phyloP scores from a whole-genome alignment of 2,888 invertebrate species.

The Yponomeuta malinellus region DNA sequence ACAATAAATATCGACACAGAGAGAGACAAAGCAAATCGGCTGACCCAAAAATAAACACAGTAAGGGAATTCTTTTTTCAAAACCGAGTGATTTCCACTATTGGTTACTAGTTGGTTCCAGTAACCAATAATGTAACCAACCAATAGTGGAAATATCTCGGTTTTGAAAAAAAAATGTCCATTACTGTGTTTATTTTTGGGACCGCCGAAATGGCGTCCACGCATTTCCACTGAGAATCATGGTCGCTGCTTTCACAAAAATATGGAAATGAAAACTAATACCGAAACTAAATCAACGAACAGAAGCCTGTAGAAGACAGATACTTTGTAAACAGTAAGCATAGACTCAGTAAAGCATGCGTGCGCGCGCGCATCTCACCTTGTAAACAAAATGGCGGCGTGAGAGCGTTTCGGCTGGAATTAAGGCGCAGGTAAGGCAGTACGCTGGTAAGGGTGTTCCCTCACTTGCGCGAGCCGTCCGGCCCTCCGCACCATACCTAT shows the following conservation, averaged over 20 bases:
- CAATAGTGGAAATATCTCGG: too few species aligned
- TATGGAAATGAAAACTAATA: neutral
- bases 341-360: slow-evolving; percentile 55
- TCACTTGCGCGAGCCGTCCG: slow-evolving; percentile 90
- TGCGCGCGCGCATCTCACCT: slow-evolving; percentile 71
- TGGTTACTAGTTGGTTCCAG: too few species aligned
- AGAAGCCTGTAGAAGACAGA: neutral
- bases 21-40: slow-evolving; percentile 55
- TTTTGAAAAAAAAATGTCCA: too few species aligned
- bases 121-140: too few species aligned
- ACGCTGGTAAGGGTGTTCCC: slow-evolving; percentile 99
- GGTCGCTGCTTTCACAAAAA: slow-evolving; percentile 35
- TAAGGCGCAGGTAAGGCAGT: slow-evolving; percentile 85
- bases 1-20: slow-evolving; percentile 56
- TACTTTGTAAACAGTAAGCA: slow-evolving; percentile 29
- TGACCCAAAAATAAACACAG: too few species aligned
- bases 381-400: slow-evolving; percentile 73
- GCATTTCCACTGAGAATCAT: slow-evolving; percentile 53
- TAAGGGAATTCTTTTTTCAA: too few species aligned
- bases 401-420: slow-evolving; percentile 66
- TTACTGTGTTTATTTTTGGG: too few species aligned
- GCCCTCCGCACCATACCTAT: slow-evolving; percentile 88
- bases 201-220: slow-evolving; percentile 40
- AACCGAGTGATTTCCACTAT: too few species aligned
- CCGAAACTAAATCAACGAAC: neutral